Evolutionary conservation across 2,888 invertebrate genomes (phyloP), one percentile per base, ranked within the genome.

Genomic region (Drosophila leonis): DNA sequence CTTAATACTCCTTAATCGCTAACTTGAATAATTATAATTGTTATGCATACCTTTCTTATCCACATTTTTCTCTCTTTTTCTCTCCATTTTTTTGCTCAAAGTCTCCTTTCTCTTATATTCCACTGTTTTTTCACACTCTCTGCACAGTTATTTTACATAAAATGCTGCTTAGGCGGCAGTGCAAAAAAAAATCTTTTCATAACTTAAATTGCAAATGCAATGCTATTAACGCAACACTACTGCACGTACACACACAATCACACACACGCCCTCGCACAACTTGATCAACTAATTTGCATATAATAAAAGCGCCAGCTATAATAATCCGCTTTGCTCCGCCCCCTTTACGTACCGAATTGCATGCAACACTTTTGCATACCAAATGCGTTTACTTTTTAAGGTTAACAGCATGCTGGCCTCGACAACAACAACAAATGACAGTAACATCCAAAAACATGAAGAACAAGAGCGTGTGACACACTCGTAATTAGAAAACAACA

Each of bases 321-420:
- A 65, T 55, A 66, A 51, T 64, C 60, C 35, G 41, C 44, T 12
- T 33, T 39, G 41, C 49, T 20, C 55, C 44, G 41, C 27, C 35
- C 52, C 37, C 39, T 0, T 7, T 24, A 12, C 24, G 20, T 44
- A 5, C 24, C 33, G 35, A 51, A 49, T 46, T 74, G 78, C 82
- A 84, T 84, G 85, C 70, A 74, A 52, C 64, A 72, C 46, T 83
- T 73, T 88, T 24, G 86, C 89, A 89, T 88, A 81, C 65, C 70
- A 84, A 87, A 76, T 66, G 84, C 48, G 75, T 83, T 78, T 75
- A 59, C 64, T 75, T 84, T 72, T 75, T 77, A 68, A 82, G 68
- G 73, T 56, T 57, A 70, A 69, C 72, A 84, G 72, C 79, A 86
- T 82, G 72, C 62, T 41, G 60, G 46, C 59, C 62, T 51, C 55